phyloP scores from a whole-genome alignment of 2,797 vertebrate species.

The Hoplostethus atlanticus region DNA sequence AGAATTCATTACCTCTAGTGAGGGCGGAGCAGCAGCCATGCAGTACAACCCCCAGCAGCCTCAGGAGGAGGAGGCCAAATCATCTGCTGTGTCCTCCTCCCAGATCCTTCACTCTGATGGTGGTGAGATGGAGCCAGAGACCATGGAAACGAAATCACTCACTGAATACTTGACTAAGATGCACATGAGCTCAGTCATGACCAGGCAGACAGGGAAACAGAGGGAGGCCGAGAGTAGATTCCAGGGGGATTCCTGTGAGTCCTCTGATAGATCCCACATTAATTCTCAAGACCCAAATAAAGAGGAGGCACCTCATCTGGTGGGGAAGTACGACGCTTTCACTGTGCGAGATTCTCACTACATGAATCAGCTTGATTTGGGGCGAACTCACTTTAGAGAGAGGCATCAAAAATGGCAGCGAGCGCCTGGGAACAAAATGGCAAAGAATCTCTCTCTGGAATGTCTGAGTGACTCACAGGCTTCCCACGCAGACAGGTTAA shows the following conservation, averaged over 20 bases:
- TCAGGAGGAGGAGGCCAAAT: constrained; percentile 86
- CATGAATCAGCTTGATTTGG: constrained; percentile 92
- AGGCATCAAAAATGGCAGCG: constrained; percentile 91
- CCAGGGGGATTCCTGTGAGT: constrained; percentile 77
- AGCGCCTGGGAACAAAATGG: constrained; percentile 84
- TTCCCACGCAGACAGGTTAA: constrained; percentile 84
- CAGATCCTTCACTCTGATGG: constrained; percentile 94
- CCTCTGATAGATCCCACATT: constrained; percentile 84
- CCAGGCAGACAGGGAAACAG: constrained; percentile 89
- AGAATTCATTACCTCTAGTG: constrained; percentile 83
- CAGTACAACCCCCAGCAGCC: constrained; percentile 65
- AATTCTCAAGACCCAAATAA: constrained; percentile 80
- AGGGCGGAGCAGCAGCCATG: constrained; percentile 78
- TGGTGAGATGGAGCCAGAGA: constrained; percentile 98
- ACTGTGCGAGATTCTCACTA: constrained; percentile 91
- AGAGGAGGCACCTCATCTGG: constrained; percentile 86
- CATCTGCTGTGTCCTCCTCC: constrained; percentile 91
- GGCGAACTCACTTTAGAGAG: constrained; percentile 93
- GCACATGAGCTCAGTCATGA: constrained; percentile 92
- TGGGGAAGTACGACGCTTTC: constrained; percentile 89
- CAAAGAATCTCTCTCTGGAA: constrained; percentile 86
- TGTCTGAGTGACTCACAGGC: constrained; percentile 83
- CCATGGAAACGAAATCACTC: constrained; percentile 98
- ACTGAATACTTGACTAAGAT: constrained; percentile 97
- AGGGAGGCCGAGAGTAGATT: constrained; percentile 85